These are phyloP conservation scores for Thryonomys swinderianus DNA, from an alignment of 2,113 vertebrate species.

Conservation along the genomic window DNA sequence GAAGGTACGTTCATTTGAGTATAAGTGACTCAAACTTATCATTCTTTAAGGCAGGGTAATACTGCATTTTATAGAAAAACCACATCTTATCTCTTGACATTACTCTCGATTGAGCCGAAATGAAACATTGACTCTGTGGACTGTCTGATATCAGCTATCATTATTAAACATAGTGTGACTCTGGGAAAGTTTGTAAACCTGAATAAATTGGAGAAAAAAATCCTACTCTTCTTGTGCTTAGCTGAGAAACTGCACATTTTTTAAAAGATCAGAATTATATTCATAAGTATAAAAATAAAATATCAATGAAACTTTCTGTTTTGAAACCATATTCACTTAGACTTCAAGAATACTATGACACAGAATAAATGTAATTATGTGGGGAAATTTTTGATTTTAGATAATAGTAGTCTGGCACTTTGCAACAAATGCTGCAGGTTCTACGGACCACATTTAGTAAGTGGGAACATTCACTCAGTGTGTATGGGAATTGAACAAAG, in stretches of 20 bases:
- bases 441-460: slow-evolving; percentile 19
- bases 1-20: no score
- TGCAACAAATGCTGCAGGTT: slow-evolving; percentile 42
- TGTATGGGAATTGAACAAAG: neutral
- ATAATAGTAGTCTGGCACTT: slow-evolving; percentile 31
- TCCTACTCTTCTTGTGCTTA: neutral
- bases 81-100: no score
- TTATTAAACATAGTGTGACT: neutral
- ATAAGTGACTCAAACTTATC: no score
- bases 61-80: no score
- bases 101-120: neutral
- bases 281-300: neutral
- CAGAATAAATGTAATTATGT: neutral
- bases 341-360: neutral
- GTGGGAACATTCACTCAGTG: neutral
- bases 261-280: slow-evolving; percentile 15
- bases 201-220: neutral
- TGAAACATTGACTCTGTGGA: neutral
- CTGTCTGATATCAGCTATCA: neutral
- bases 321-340: neutral
- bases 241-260: neutral
- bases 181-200: neutral
- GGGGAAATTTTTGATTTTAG: neutral
- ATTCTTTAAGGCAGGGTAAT: no score
- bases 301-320: neutral